phyloP scores from a whole-genome alignment of 2,888 invertebrate genomes.

The Eurois occulta region DNA sequence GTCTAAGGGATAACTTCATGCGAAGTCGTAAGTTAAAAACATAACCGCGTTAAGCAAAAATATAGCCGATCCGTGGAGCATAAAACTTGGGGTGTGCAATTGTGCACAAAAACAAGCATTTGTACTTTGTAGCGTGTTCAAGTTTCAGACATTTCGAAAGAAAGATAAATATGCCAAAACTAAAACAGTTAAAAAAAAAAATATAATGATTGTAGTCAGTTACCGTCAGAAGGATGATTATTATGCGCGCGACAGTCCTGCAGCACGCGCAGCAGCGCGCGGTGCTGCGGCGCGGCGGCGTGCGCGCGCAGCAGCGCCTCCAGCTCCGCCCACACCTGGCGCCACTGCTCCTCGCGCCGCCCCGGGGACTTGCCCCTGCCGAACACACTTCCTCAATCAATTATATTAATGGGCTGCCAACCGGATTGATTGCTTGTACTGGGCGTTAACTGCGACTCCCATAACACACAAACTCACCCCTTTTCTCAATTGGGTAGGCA shows the following conservation, averaged over 20 bases:
- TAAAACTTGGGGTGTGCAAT: background rate
- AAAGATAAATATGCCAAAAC: background rate
- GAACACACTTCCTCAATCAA: slow-evolving; percentile 23
- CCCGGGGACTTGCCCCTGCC: slow-evolving; percentile 82
- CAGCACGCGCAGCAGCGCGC: slow-evolving; percentile 94
- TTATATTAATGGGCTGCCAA: background rate
- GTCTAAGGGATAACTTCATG: background rate
- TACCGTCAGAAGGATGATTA: slow-evolving; percentile 75
- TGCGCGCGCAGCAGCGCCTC: slow-evolving; percentile 95
- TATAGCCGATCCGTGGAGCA: background rate
- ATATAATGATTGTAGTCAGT: background rate
- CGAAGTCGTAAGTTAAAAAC: background rate
- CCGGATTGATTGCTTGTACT: background rate
- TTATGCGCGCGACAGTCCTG: slow-evolving; percentile 92
- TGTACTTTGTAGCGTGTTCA: background rate
- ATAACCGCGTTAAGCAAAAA: background rate
- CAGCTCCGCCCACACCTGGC: slow-evolving; percentile 96
- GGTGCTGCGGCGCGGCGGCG: slow-evolving; percentile 95
- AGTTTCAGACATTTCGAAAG: background rate
- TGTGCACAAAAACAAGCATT: background rate
- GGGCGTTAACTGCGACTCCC: background rate
- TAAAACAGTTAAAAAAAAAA: too few relatives aligned
- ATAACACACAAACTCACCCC: background rate
- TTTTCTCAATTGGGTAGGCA: background rate
- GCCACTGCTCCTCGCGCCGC: slow-evolving; percentile 97